phyloP scores from a whole-genome alignment of 1,140 invertebrate species.

The Metaphire vulgaris region DNA sequence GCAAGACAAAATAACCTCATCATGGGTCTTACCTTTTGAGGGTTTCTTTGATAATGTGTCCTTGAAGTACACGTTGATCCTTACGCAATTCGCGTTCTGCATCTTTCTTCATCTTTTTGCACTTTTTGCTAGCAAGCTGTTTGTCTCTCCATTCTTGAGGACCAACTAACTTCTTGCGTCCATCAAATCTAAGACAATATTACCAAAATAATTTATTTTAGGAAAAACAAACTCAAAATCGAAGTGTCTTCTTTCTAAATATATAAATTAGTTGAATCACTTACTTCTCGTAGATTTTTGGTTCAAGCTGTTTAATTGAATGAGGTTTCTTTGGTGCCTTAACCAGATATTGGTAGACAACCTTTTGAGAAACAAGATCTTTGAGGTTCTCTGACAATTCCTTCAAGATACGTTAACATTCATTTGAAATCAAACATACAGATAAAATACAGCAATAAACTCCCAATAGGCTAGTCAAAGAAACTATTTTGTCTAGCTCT shows the following conservation, averaged over 20 bases:
- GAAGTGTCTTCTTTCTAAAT: no score
- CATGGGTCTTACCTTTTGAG: background rate
- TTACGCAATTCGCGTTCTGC: background rate
- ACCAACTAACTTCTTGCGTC: background rate
- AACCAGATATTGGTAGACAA: background rate
- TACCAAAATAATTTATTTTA: no score
- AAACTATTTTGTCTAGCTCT: no score
- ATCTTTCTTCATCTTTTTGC: background rate
- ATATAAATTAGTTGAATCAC: background rate
- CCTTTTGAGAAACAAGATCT: background rate
- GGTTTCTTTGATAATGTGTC: background rate
- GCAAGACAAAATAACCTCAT: no score
- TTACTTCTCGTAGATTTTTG: background rate
- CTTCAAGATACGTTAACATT: background rate
- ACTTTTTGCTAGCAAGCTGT: background rate
- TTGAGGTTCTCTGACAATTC: background rate
- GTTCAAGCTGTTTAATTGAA: background rate
- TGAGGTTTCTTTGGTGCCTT: background rate
- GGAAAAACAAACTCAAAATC: no score
- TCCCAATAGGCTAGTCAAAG: no score
- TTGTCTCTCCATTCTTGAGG: background rate
- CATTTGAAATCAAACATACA: no score
- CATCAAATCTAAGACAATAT: background rate
- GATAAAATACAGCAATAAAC: no score
- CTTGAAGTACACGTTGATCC: background rate